phyloP scores from a whole-genome alignment of 2,113 vertebrate genomes.

The Hydropotes inermis region DNA sequence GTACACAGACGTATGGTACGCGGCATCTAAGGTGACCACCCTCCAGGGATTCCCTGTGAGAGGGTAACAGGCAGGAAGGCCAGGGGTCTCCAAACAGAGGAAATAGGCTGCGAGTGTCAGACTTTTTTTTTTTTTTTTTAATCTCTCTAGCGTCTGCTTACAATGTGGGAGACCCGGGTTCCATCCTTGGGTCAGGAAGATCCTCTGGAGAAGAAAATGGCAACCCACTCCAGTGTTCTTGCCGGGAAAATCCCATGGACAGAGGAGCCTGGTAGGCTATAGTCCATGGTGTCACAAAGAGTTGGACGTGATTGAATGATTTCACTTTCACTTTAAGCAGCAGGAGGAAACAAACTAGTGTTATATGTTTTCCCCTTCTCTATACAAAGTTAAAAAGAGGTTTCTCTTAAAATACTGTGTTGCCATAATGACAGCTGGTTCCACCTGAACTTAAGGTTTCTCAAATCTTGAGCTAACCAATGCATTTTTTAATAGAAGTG shows the following conservation, averaged over 20 bases:
- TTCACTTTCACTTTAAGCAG: background rate
- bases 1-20: background rate
- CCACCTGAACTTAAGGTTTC: background rate
- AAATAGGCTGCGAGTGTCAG: background rate
- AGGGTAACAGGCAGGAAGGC: background rate
- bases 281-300: background rate
- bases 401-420: background rate
- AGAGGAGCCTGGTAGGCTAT: background rate
- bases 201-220: background rate
- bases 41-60: background rate
- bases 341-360: background rate
- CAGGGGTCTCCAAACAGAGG: background rate
- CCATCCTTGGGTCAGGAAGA: background rate
- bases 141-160: background rate
- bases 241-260: background rate
- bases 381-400: background rate
- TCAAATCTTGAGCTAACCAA: background rate
- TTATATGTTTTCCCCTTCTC: background rate
- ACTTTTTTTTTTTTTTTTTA: too few species aligned
- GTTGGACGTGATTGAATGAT: background rate
- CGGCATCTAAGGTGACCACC: background rate
- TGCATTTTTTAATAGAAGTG: background rate
- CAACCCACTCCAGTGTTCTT: background rate
- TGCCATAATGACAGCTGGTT: background rate
- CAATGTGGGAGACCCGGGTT: background rate